These are phyloP conservation scores for Danio tinwini DNA, from an alignment of 2,797 vertebrate species.

Conservation along the genomic window DNA sequence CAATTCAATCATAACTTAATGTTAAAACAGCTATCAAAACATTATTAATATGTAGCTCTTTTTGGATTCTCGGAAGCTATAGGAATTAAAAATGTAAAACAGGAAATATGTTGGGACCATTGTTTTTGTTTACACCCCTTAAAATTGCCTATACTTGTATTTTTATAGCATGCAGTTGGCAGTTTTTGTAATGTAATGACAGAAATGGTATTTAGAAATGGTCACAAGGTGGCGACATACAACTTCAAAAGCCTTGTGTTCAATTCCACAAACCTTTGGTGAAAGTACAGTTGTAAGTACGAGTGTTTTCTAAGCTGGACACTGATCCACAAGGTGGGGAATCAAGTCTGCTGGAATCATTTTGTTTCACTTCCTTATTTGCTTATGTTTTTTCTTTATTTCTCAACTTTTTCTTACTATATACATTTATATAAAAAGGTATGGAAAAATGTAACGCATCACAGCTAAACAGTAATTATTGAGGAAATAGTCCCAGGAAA, in stretches of 20 bases:
- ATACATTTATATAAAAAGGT: not conserved
- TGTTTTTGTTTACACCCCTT: not conserved
- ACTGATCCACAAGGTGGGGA: not conserved
- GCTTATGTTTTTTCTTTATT: not conserved
- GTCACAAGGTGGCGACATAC: slow-evolving; percentile 36
- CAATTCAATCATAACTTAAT: too few species aligned
- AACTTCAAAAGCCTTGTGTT: not conserved
- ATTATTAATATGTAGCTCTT: too few species aligned
- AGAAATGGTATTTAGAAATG: not conserved
- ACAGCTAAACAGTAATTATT: too few species aligned
- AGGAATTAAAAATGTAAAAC: too few species aligned
- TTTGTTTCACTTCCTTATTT: not conserved
- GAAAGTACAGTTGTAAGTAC: not conserved
- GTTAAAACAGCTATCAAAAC: too few species aligned
- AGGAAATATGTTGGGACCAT: too few species aligned
- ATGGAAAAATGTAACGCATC: not conserved
- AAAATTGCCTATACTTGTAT: not conserved
- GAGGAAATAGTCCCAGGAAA: not conserved
- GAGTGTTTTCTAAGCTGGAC: not conserved
- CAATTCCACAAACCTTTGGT: not conserved
- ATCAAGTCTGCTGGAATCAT: not conserved
- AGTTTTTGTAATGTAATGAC: not conserved
- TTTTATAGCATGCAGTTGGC: not conserved
- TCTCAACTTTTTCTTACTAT: too few species aligned
- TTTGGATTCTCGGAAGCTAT: too few species aligned